phyloP scores from a whole-genome alignment of 2,888 invertebrate genomes.

The Zygothrica quintamaculata region DNA sequence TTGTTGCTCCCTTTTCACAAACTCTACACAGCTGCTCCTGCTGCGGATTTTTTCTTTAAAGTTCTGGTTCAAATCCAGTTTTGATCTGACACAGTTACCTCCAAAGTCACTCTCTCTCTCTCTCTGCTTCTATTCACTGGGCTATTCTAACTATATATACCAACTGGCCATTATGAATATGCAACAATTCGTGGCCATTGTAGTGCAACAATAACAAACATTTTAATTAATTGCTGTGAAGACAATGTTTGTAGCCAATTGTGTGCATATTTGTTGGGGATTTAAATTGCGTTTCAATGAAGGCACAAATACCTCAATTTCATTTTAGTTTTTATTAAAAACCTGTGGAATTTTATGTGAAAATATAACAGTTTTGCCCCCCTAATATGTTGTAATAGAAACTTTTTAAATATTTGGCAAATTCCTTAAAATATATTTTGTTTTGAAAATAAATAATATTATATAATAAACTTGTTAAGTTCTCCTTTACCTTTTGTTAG shows the following conservation, averaged over 20 bases:
- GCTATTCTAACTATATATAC: background rate
- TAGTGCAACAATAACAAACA: constrained; percentile 10
- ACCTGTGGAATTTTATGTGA: no score
- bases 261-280: constrained; percentile 26
- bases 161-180: constrained; percentile 1
- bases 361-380: background rate
- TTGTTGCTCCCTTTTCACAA: constrained; percentile 29
- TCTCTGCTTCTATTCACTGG: no score
- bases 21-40: constrained; percentile 45
- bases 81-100: constrained; percentile 8
- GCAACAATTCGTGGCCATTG: background rate
- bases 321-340: background rate
- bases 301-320: background rate
- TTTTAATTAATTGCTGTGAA: constrained; percentile 51
- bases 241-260: constrained; percentile 32
- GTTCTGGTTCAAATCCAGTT: constrained; percentile 19
- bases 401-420: constrained; percentile 5
- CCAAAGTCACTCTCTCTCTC: no score
- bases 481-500: no score
- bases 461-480: constrained; percentile 37
- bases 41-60: no score
- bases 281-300: constrained; percentile 36
- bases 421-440: constrained; percentile 12
- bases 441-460: constrained; percentile 32
- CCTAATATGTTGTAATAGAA: no score